Percentiles rank a stretch among this genome's conserved stretches.
Conservation (phyloP, 2,888 invertebrate species). For the Calliscelio sp. region DNA sequence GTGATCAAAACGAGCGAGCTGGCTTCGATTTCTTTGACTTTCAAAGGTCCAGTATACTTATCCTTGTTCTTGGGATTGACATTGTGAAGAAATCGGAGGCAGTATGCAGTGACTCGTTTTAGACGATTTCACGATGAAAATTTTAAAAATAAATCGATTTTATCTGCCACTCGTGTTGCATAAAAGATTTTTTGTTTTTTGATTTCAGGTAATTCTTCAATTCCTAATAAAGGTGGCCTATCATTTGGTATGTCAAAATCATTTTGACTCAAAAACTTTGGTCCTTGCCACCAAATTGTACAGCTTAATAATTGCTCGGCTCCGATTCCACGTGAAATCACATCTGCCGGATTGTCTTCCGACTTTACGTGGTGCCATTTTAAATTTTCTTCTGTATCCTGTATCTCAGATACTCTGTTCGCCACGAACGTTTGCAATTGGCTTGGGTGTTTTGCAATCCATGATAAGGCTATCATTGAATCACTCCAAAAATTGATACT, state of each 20-base stretch:
- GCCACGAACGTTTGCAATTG: constrained; percentile 28
- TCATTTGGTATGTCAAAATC: neutral
- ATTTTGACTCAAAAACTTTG: neutral
- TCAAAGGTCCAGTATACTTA: neutral
- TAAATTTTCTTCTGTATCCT: neutral
- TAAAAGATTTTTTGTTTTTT: neutral
- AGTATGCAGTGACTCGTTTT: neutral
- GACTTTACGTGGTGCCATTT: constrained; percentile 23
- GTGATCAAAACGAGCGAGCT: neutral
- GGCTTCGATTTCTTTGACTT: neutral
- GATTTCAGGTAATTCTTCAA: neutral
- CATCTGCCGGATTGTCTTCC: constrained; percentile 22
- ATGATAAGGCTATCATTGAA: constrained; percentile 73
- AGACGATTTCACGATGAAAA: constrained; percentile 5
- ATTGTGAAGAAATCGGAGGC: constrained; percentile 3
- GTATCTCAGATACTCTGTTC: constrained; percentile 22
- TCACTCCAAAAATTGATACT: constrained; percentile 72
- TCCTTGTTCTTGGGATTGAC: neutral
- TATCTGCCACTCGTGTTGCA: neutral
- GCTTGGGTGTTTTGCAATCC: constrained; percentile 60
- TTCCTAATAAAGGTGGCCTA: neutral
- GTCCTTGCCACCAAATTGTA: constrained; percentile 1
- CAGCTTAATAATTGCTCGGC: neutral
- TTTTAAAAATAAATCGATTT: neutral
- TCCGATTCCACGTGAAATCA: constrained; percentile 8